A percentile compares a stretch with the other conserved stretches of the same genome.
Conservation (phyloP, 2,888 invertebrate genomes). For the Ectemnius continuus region DNA sequence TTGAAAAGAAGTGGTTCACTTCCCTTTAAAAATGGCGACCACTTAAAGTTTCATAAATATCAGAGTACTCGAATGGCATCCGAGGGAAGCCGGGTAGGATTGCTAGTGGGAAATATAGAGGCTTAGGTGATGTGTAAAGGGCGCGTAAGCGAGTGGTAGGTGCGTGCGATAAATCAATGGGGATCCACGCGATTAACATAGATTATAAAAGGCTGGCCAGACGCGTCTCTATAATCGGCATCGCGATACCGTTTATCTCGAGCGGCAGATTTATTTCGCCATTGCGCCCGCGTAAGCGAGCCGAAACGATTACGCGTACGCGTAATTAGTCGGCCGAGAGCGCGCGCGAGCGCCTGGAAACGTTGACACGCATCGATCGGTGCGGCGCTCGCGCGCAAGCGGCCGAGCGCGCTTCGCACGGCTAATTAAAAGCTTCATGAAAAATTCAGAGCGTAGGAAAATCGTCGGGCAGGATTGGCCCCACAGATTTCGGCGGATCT, state of each 20-base stretch:
- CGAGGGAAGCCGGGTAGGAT: too few species aligned
- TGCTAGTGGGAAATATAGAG: too few species aligned
- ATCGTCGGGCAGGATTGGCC: too few species aligned
- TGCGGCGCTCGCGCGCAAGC: background rate
- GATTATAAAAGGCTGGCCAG: slow-evolving; percentile 11
- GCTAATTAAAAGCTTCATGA: background rate
- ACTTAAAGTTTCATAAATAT: too few species aligned
- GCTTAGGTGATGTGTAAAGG: too few species aligned
- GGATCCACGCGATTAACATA: too few species aligned
- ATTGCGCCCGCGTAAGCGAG: slow-evolving; percentile 19
- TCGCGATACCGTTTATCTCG: slow-evolving; percentile 14
- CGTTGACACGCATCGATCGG: slow-evolving; percentile 1
- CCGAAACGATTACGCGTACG: slow-evolving; percentile 30
- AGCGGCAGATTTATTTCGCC: slow-evolving; percentile 39
- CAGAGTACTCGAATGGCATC: too few species aligned
- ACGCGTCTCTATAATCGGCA: slow-evolving; percentile 9
- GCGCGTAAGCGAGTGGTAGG: too few species aligned
- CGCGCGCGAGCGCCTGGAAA: background rate
- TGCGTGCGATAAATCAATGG: too few species aligned
- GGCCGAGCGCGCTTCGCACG: background rate
- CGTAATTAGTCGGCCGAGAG: slow-evolving; percentile 35
- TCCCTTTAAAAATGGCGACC: too few species aligned
- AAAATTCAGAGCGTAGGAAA: background rate
- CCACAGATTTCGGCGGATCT: too few species aligned
- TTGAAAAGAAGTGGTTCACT: too few species aligned